Evolutionary conservation across 2,113 vertebrate species (phyloP).

Genomic region (Calypte anna): DNA sequence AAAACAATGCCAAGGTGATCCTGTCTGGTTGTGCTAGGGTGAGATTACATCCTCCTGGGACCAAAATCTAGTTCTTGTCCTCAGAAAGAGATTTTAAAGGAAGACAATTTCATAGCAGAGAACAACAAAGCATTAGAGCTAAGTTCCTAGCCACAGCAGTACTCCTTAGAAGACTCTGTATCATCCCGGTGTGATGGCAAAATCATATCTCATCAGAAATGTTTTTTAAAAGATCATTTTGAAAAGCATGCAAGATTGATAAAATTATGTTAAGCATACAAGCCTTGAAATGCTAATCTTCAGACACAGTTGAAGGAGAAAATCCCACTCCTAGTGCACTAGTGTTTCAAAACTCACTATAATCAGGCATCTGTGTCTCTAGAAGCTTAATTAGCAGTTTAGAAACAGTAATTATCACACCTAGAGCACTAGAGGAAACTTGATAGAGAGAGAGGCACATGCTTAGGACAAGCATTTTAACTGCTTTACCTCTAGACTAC

Average conservation of each 20-base stretch:
- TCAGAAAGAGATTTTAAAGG: not conserved
- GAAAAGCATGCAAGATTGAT: not conserved
- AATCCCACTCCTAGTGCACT: not conserved
- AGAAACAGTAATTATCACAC: slow-evolving; percentile 38
- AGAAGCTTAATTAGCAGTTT: slow-evolving; percentile 42
- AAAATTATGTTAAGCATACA: not conserved
- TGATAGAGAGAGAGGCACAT: not conserved
- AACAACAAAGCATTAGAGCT: not conserved
- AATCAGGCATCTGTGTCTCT: not conserved
- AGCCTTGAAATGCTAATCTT: not conserved
- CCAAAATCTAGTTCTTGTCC: not conserved
- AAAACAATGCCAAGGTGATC: not conserved
- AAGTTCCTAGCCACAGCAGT: not conserved
- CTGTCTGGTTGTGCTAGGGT: not conserved
- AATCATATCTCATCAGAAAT: not conserved
- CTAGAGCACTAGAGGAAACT: not conserved
- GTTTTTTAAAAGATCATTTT: not conserved
- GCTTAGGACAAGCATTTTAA: slow-evolving; percentile 14
- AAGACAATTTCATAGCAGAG: not conserved
- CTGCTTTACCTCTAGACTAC: slow-evolving; percentile 1
- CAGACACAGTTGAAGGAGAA: not conserved
- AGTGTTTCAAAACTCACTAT: slow-evolving; percentile 32
- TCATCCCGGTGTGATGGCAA: not conserved
- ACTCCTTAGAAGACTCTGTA: not conserved
- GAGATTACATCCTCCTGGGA: not conserved